These are phyloP conservation scores for Heliangelus exortis DNA, from an alignment of 2,797 vertebrate genomes.

Conservation along the genomic window DNA sequence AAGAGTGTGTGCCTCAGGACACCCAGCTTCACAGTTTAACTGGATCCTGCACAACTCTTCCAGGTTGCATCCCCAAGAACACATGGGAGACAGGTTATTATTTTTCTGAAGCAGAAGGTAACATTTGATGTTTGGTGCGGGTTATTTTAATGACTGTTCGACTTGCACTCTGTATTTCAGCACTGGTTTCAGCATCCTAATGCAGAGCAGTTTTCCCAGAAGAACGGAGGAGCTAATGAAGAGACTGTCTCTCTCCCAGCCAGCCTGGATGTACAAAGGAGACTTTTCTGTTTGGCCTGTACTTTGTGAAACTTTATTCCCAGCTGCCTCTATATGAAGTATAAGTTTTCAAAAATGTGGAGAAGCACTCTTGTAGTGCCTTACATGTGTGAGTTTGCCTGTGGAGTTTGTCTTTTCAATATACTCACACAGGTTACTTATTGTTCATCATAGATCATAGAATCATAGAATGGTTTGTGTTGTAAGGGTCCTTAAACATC, in stretches of 20 bases:
- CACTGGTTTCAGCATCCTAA: background rate
- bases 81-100: background rate
- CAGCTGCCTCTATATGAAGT: background rate
- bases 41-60: background rate
- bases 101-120: background rate
- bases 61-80: background rate
- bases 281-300: background rate
- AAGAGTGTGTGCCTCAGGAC: background rate
- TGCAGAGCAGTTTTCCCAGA: background rate
- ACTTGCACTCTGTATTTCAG: background rate
- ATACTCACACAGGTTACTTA: background rate
- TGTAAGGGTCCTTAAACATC: too few relatives aligned
- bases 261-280: background rate
- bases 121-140: background rate
- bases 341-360: background rate
- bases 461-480: too few relatives aligned
- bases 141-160: background rate
- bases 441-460: too few relatives aligned
- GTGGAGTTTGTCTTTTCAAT: background rate
- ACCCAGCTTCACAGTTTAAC: background rate
- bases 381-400: background rate
- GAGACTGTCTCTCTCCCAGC: background rate
- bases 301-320: background rate
- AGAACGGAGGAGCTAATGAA: background rate
- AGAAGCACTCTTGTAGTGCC: fast-evolving